Evolutionary conservation across 2,113 vertebrate genomes (phyloP), one percentile per base, ranked within the genome.

Genomic region (Oenanthe oenanthe): DNA sequence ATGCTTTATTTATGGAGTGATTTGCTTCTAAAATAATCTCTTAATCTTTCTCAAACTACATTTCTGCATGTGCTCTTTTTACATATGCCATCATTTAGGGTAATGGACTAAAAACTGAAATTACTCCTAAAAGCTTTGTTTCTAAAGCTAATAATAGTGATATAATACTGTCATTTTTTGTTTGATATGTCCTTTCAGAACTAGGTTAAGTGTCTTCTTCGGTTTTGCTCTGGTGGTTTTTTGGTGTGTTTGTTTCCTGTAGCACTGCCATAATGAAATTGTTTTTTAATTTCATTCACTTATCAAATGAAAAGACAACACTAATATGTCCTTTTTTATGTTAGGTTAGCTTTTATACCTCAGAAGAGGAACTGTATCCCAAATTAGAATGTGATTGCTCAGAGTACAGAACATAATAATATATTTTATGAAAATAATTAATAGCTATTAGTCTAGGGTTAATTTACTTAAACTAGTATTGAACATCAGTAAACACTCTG

Each of bases 11-110:
- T 92, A 87, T 78, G 86, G 83, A 93, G 90, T 96, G 86, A 94
- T 94, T 95, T 96, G 77, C 91, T 96, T 88, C 95, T 82, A 95
- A 97, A 97, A 94, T 96, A 94, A 94, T 92, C 93, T 95, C 72
- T 91, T 91, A 85, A 95, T 96, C 95, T 93, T 95, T 95, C 61
- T 78, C 92, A 96, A 97, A 95, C 80, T 89, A 72, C 93, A 85
- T 93, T 89, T 96, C 51, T 86, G 38, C 92, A 72, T 97, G 92
- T 83, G 65, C 76, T 85, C 65, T 87, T 96, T 94, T 60, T 95
- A 61, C 88, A 84, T 95, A 94, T 97, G 96, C 79, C 91, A 84
- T 85, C 86, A 82, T 96, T 96, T 84, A 88, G 48, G 61, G 48
- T 92, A 96, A 88, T 70, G 5, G 75, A 71, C 81, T 92, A 78